A percentile compares a stretch with the other conserved stretches of the same genome.
These are phyloP conservation scores for Trachelus tabidus DNA, from an alignment of 2,888 invertebrate genomes.

Conservation along the genomic window DNA sequence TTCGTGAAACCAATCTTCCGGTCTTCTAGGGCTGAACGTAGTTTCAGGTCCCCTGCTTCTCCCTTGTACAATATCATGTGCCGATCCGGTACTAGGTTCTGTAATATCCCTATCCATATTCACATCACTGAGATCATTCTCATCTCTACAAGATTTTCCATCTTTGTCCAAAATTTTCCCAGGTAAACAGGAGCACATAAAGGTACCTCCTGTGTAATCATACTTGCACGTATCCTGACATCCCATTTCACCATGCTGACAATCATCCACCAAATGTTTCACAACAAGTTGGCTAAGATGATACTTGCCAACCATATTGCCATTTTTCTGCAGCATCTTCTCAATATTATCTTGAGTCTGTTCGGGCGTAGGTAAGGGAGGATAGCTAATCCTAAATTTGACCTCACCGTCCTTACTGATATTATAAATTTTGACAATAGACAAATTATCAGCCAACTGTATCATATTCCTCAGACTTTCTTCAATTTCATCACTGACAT, in stretches of 20 bases:
- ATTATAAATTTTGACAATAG: constrained; percentile 54
- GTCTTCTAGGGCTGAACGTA: constrained; percentile 31
- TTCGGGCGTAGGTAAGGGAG: constrained; percentile 43
- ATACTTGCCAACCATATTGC: constrained; percentile 52
- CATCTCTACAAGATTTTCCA: constrained; percentile 66
- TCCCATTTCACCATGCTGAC: constrained; percentile 73
- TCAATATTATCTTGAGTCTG: constrained; percentile 51
- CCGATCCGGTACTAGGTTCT: constrained; percentile 37
- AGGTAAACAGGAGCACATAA: constrained; percentile 75
- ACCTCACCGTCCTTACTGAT: constrained; percentile 54
- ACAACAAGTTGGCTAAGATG: constrained; percentile 49
- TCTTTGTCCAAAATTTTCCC: constrained; percentile 68
- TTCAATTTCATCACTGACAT: constrained; percentile 72
- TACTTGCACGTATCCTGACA: constrained; percentile 78
- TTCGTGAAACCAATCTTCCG: constrained; percentile 39
- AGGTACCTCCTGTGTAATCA: constrained; percentile 72
- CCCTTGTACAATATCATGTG: constrained; percentile 49
- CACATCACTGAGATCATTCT: constrained; percentile 47
- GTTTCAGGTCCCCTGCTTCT: constrained; percentile 47
- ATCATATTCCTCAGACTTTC: constrained; percentile 69
- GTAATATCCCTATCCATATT: constrained; percentile 41
- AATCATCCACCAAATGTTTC: constrained; percentile 70
- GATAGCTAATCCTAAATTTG: constrained; percentile 55
- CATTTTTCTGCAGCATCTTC: constrained; percentile 44
- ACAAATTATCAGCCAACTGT: constrained; percentile 30